Base-by-base conservation (phyloP, 2,888 invertebrate genomes). In the Anarsia innoxiella region DNA sequence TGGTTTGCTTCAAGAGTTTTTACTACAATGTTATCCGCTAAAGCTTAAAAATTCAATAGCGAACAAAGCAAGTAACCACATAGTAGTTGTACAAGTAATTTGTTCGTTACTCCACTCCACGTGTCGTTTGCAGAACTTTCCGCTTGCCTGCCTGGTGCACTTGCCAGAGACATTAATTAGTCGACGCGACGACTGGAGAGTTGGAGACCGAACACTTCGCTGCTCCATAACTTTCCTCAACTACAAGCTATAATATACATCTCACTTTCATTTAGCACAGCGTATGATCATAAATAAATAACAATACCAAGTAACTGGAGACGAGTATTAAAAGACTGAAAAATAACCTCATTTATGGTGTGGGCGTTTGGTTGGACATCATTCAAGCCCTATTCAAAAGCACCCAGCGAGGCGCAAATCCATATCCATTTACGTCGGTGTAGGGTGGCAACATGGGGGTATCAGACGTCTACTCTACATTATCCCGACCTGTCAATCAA, bases 401-500 rank as follows among this genome's bases (percentile, higher is more conserved):
- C 60, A 65, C 53, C 56, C 58, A 63, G 48, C 46, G 57, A 56
- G 49, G 52, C 61, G 60, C 53, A 53, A 60, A 67, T 66, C 53
- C 56, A 63, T 65, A 68, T 62, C 65, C 60, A 58, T 66, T 66
- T 62, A 63, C 60, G 56, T 57, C 45, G 53, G 53, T 60, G 54
- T 61, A 54, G 53, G 59, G 45, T 52, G 42, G 45, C 37, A 36
- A 30, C 19, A 26, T 37, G 13, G 45, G 46, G 58, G 55, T 53
- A 58, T 60, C 58, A 62, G 51, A 46, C 55, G 55, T 54, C 51
- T 56, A 59, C 58, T 54, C 51, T 56, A 59, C 58, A 65, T 67
- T 65, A 66, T 55, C 60, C 59, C 52, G 63, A 58, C 57, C 65
- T 67, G 74, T 75, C 76, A 71, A 74, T 77, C 75, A 75, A 58